Percentiles rank a stretch among this genome's conserved stretches.
Conservation (phyloP, 2,113 vertebrate species). For the Pelecanoides urinatrix region DNA sequence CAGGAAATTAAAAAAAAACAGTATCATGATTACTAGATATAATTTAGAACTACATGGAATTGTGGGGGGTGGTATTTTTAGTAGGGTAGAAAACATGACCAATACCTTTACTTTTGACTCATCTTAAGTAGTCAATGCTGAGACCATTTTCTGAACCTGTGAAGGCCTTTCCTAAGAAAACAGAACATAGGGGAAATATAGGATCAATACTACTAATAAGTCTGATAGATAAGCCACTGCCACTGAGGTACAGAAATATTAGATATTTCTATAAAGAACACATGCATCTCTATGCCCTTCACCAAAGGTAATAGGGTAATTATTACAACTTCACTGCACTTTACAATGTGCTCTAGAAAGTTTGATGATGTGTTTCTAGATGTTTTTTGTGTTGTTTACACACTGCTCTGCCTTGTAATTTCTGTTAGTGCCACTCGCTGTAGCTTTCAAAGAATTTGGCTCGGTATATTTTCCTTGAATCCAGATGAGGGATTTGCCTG, state of each 20-base stretch:
- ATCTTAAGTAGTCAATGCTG: neutral
- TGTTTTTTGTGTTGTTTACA: neutral
- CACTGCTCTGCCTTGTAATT: neutral
- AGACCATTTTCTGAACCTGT: neutral
- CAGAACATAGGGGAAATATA: neutral
- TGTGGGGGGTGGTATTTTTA: neutral
- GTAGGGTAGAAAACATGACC: neutral
- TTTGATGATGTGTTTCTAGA: neutral
- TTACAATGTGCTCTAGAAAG: neutral
- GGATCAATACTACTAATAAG: neutral
- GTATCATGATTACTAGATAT: neutral
- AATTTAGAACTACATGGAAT: neutral
- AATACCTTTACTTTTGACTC: neutral
- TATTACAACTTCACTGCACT: neutral
- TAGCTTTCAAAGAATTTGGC: constrained; percentile 69
- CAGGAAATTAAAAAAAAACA: neutral
- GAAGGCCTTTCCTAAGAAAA: neutral
- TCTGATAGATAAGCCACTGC: neutral
- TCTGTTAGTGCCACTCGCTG: neutral
- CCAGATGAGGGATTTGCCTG: constrained; percentile 82
- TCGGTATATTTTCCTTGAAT: constrained; percentile 79
- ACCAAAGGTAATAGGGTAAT: neutral
- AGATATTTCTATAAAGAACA: neutral
- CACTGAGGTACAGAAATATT: neutral
- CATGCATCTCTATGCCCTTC: neutral